Evolutionary conservation across 1,140 invertebrate species (phyloP).

Genomic region (Apocrypta bakeri): DNA sequence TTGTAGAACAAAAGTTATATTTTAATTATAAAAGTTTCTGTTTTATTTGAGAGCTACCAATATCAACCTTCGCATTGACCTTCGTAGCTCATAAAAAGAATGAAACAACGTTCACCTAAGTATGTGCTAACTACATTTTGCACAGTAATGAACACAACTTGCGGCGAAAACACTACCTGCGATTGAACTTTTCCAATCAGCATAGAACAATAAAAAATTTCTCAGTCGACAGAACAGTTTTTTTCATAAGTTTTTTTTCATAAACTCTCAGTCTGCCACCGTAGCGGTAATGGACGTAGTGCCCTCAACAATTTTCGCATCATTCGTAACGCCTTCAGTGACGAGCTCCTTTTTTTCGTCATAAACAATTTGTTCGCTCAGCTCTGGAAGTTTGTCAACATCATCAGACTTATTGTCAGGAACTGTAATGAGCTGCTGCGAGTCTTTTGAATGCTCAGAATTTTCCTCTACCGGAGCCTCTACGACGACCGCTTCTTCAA

Average conservation of each 20-base stretch:
- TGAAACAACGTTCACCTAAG: background rate
- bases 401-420: slow-evolving; percentile 65
- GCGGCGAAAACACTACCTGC: background rate
- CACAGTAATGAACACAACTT: background rate
- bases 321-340: background rate
- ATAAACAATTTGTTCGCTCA: slow-evolving; percentile 46
- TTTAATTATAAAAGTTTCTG: background rate
- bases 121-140: background rate
- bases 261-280: slow-evolving; percentile 16
- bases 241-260: no score
- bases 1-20: background rate
- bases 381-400: slow-evolving; percentile 58
- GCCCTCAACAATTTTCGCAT: background rate
- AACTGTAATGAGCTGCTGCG: slow-evolving; percentile 52
- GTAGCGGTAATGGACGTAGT: background rate
- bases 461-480: background rate
- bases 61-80: background rate
- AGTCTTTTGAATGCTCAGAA: background rate
- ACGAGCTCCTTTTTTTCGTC: background rate
- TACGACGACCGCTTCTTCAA: background rate
- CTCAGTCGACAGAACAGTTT: slow-evolving; percentile 1
- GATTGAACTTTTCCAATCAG: slow-evolving; percentile 22
- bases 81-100: background rate
- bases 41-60: background rate
- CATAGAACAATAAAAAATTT: background rate